Evolutionary conservation across 2,888 invertebrate species (phyloP), one percentile per base, ranked within the genome.

Genomic region (Xestia xanthographa): DNA sequence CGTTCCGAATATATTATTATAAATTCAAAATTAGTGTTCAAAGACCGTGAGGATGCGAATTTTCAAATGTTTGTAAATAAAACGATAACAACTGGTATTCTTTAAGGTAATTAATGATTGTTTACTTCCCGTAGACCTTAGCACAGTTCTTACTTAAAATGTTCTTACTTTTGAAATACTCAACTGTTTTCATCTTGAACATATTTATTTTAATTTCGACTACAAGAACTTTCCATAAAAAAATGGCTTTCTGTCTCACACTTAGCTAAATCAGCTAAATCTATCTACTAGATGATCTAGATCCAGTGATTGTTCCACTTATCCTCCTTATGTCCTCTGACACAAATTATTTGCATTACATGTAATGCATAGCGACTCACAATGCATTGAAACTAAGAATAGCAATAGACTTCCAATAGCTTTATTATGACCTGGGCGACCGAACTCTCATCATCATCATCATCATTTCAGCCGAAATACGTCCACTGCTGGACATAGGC

Each of bases 81-180:
- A 67, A 58, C 56, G 20, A 66, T 60, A 63, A 53, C 45, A 73
- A 62, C 60, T 58, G 58, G 29, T 72, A 63, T 62, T 62, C 17
- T 74, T 5, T 68, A 68, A 86, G 83, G 83, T 83, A 77, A 77
- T 29, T 3, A 41, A 63, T 41, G 9, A 84, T 69, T 85, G 82
- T 82, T 82, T 82, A 82, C 82, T 62, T 62, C 60, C 14, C 45
- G 12, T 58, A 60, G 29, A 41, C 9, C 53, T 38, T 34, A 65
- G 2, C 14, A 5, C 12, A 56, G 26, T 48, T 56, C 11, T 3
- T 22, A 41, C 11, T 11, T 41, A 26, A n/a, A 0, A 5, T 26
- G 3, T 17, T 22, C 22, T 22, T 26, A 48, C 41, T 67, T 22
- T 45, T 17, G 12, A 43, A 43, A 63, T n/a, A 53, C 29, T 34